Evolutionary conservation across 2,113 vertebrate genomes (phyloP).

Genomic region (Pristiophorus japonicus): DNA sequence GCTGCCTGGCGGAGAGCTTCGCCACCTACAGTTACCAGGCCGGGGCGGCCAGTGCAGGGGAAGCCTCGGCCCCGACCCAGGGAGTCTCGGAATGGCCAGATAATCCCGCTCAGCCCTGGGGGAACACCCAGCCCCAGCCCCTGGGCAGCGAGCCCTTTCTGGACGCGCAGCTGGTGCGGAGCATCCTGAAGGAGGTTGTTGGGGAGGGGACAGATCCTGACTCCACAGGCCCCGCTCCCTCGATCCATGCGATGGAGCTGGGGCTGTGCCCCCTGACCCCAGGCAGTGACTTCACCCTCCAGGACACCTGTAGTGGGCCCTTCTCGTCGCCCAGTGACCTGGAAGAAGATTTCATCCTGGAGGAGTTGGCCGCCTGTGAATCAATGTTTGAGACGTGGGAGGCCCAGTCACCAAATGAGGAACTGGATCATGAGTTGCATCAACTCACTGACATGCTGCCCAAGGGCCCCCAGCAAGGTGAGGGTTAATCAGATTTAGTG

Average conservation of each 20-base stretch:
- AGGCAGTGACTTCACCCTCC: too few relatives aligned
- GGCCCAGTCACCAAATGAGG: constrained; percentile 40
- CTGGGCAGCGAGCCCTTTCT: not conserved
- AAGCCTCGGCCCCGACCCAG: too few relatives aligned
- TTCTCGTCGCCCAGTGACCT: not conserved
- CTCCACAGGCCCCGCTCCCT: not conserved
- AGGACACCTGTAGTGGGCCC: not conserved
- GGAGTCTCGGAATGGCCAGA: too few relatives aligned
- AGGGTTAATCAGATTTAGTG: not conserved
- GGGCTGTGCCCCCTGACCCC: not conserved
- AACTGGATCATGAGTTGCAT: constrained; percentile 54
- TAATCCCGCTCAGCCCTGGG: not conserved
- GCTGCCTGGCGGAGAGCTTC: constrained; percentile 59
- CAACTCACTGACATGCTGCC: constrained; percentile 54
- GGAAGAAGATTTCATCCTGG: constrained; percentile 37
- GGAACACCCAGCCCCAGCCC: accelerated
- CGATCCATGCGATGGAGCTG: too few relatives aligned
- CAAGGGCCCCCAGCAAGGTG: constrained; percentile 52
- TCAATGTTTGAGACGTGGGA: not conserved
- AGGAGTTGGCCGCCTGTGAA: constrained; percentile 40
- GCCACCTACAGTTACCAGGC: not conserved
- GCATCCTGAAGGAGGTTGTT: not conserved
- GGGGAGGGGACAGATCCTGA: not conserved
- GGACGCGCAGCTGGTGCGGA: not conserved
- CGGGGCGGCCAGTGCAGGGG: accelerated